Conservation (phyloP, 2,888 invertebrate genomes). For the Troides aeacus region DNA sequence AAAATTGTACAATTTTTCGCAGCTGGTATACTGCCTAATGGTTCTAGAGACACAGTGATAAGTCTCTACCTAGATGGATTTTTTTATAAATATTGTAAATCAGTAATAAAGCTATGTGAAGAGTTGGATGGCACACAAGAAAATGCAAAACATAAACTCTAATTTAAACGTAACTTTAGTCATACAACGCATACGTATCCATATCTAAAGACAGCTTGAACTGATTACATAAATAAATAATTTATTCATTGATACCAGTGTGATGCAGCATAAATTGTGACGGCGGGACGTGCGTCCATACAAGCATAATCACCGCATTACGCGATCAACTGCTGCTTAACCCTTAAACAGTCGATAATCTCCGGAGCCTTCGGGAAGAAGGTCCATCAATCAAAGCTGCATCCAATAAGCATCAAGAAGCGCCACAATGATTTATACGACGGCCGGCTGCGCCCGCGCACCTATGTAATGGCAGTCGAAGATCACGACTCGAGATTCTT, state of each 20-base stretch:
- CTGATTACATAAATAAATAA: not conserved
- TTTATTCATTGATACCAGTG: not conserved
- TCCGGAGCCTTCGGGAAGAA: slow-evolving; percentile 32
- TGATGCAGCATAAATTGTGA: slow-evolving; percentile 1
- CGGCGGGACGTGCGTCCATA: not conserved
- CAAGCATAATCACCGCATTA: slow-evolving; percentile 24
- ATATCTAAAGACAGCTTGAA: too few species aligned
- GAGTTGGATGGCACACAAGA: too few species aligned
- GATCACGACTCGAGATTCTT: slow-evolving; percentile 46
- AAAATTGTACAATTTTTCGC: too few species aligned
- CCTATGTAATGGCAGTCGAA: slow-evolving; percentile 40
- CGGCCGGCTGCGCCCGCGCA: slow-evolving; percentile 40
- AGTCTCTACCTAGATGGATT: too few species aligned
- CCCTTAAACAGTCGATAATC: slow-evolving; percentile 40
- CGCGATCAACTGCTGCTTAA: slow-evolving; percentile 36
- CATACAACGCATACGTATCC: too few species aligned
- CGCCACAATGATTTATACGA: slow-evolving; percentile 71
- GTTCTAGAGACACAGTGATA: too few species aligned
- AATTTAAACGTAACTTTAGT: too few species aligned
- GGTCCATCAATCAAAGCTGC: slow-evolving; percentile 64
- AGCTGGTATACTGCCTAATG: too few species aligned
- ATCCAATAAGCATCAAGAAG: slow-evolving; percentile 71
- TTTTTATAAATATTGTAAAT: too few species aligned
- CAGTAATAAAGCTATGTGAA: too few species aligned
- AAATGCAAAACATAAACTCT: too few species aligned